Conservation (phyloP, 1,140 invertebrate species). For the Brachionus rubens region DNA sequence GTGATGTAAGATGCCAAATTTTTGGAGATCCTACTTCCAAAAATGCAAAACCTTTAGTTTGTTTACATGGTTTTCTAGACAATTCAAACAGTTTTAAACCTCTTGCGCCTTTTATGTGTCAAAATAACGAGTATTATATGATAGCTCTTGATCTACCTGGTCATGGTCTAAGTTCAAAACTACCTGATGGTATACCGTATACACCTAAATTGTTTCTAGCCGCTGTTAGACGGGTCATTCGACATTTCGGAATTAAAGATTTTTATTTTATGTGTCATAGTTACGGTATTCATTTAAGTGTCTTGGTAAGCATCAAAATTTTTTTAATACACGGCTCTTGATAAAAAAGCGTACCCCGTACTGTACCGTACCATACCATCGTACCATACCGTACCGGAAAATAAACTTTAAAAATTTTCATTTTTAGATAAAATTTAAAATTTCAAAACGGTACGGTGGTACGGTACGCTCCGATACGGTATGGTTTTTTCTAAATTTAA, state of each 20-base stretch:
- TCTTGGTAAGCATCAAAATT: background rate
- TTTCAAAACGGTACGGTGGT: too few relatives aligned
- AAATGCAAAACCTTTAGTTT: constrained; percentile 1
- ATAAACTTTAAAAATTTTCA: too few relatives aligned
- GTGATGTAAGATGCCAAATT: constrained; percentile 30
- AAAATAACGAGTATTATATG: constrained; percentile 7
- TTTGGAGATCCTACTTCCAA: constrained; percentile 30
- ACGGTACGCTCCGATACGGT: too few relatives aligned
- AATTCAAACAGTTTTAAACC: constrained; percentile 46
- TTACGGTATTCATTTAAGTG: constrained; percentile 42
- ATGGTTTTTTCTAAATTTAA: background rate
- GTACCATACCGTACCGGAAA: too few relatives aligned
- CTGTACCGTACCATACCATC: too few relatives aligned
- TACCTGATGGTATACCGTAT: constrained; percentile 32
- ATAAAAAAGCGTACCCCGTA: too few relatives aligned
- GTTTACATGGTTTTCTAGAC: constrained; percentile 39
- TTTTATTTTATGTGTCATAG: constrained; percentile 41
- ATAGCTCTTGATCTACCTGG: constrained; percentile 41
- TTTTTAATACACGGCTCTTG: too few relatives aligned
- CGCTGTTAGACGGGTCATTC: constrained; percentile 20
- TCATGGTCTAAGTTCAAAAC: constrained; percentile 43
- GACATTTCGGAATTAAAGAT: background rate
- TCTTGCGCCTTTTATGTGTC: constrained; percentile 20
- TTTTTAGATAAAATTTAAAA: too few relatives aligned
- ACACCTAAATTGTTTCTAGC: constrained; percentile 32